Evolutionary conservation across 1,140 invertebrate species (phyloP).

Genomic region (Bacillus rossius): DNA sequence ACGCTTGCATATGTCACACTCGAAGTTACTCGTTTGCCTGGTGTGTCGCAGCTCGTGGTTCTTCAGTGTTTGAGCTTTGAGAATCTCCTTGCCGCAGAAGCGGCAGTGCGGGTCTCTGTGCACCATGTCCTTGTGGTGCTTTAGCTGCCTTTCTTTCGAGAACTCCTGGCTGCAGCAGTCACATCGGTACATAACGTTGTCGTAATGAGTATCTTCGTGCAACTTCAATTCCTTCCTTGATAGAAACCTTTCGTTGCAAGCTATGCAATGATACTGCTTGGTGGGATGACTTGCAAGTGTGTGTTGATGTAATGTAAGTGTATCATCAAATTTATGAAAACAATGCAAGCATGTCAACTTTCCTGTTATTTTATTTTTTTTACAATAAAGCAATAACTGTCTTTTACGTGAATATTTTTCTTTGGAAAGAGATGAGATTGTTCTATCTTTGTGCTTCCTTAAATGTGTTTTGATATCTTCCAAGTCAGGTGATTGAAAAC

Average conservation of each 20-base stretch:
- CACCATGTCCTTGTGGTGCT: slow-evolving; percentile 9
- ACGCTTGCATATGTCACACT: slow-evolving; percentile 21
- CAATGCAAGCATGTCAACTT: slow-evolving; percentile 11
- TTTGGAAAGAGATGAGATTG: too few relatives aligned
- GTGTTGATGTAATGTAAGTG: slow-evolving; percentile 1
- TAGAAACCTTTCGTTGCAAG: slow-evolving; percentile 3
- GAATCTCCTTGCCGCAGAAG: slow-evolving; percentile 19
- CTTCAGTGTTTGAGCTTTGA: slow-evolving; percentile 12
- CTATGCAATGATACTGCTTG: slow-evolving; percentile 9
- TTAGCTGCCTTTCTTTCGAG: slow-evolving; percentile 10
- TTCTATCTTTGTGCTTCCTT: slow-evolving; percentile 5
- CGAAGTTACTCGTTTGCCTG: slow-evolving; percentile 6
- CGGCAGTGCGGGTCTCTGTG: slow-evolving; percentile 17
- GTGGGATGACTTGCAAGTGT: slow-evolving; percentile 7
- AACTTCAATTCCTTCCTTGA: slow-evolving; percentile 13
- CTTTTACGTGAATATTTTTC: too few relatives aligned
- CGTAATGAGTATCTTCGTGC: slow-evolving; percentile 15
- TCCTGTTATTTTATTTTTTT: not conserved
- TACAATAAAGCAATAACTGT: too few relatives aligned
- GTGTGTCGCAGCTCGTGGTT: slow-evolving; percentile 16
- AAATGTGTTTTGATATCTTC: slow-evolving; percentile 6
- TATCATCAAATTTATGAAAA: slow-evolving; percentile 5
- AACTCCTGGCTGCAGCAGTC: slow-evolving; percentile 10
- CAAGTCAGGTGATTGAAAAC: not conserved
- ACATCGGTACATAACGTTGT: slow-evolving; percentile 8